phyloP scores from a whole-genome alignment of 2,888 invertebrate species.

The Pristionchus entomophagus region DNA sequence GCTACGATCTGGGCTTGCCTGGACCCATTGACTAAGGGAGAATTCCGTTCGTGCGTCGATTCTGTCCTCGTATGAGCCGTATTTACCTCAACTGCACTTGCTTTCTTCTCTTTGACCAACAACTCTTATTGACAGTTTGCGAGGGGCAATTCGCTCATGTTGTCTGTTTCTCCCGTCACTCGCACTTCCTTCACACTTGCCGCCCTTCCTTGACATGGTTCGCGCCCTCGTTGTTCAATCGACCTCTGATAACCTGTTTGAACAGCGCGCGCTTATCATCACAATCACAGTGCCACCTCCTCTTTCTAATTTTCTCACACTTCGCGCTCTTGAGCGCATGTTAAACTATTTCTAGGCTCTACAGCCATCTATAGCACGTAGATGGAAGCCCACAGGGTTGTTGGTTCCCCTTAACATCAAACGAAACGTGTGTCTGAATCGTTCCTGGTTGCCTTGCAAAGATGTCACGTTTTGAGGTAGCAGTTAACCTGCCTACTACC shows the following conservation, averaged over 20 bases:
- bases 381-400: no score
- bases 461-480: background rate
- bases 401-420: no score
- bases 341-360: no score
- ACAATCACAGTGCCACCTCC: background rate
- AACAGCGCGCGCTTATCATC: constrained; percentile 25
- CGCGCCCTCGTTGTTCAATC: constrained; percentile 24
- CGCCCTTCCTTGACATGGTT: background rate
- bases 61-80: background rate
- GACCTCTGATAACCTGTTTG: constrained; percentile 20
- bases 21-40: background rate
- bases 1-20: background rate
- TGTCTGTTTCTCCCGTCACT: background rate
- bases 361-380: no score
- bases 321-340: background rate
- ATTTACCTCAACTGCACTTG: background rate
- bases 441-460: background rate
- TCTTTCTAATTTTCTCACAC: background rate
- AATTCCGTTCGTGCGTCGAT: background rate
- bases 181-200: background rate
- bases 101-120: background rate
- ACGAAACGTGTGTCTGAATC: no score
- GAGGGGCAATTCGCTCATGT: background rate
- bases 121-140: background rate
- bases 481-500: background rate